Evolutionary conservation across 2,888 invertebrate species (phyloP), one percentile per base, ranked within the genome.

Genomic region (Drosophila nigricruria): DNA sequence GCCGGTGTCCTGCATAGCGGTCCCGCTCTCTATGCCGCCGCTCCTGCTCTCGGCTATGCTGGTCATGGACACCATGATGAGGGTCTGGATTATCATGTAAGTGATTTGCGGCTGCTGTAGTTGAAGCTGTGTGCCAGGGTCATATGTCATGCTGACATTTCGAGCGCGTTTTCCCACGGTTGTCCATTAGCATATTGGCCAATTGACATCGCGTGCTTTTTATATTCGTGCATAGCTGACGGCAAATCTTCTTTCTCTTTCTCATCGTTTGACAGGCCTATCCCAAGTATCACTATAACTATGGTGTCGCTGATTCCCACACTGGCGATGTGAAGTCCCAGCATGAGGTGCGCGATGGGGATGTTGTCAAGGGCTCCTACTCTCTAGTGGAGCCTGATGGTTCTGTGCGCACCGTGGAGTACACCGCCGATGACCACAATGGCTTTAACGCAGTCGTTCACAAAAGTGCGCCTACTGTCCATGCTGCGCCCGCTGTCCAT

Each of bases 291-390:
- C 92, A 93, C 73, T 93, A 92, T 92, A 93, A 93, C 85, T 93
- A 93, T 63, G 93, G 93, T 71, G 93, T 93, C 38, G 89, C 93
- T 70, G 93, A 93, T 76, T 89, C 92, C 56, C 91, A 92, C 75
- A 93, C 93, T 66, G 93, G 93, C 27, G 93, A 93, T 85, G 93
- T 93, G 38, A 93, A 93, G 84, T 93, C 93, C 5, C 93, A 93
- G 88, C 92, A 92, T 69, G 93, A 93, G 87, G 92, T 92, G 57
- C 93, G 93, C 73, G 93, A 93, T 70, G 93, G 93, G 61, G 93
- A 93, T 91, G 93, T 93, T 53, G 93, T 93, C 50, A 93, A 93
- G 91, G 93, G 93, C 80, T 93, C 93, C 73, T 93, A 93, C 90
- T 93, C 93, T 47, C 88, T 93, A 77, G 93, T 93, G 54, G 93